Evolutionary conservation across 2,797 vertebrate species (phyloP), one percentile per base, ranked within the genome.

Genomic region (Miichthys miiuy): DNA sequence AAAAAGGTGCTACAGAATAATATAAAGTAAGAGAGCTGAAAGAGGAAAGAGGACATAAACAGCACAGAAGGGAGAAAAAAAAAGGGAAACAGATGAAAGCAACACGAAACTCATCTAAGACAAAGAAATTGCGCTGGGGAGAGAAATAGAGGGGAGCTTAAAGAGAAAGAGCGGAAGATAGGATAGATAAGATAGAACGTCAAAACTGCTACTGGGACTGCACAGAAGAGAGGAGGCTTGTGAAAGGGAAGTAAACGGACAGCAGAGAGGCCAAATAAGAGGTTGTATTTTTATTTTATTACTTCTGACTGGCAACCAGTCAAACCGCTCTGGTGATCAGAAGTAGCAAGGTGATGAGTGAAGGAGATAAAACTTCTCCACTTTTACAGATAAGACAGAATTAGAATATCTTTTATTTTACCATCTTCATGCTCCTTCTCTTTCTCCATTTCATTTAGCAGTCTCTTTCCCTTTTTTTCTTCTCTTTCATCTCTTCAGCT

Each of bases 41-140:
- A 81, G 67, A 27, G 25, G 44, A 27, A 47, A 23, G 54, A 58
- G 48, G 44, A 50, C 69, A 82, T 78, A 80, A 87, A 88, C 65
- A 84, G 52, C 51, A 63, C 16, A 66, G 65, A 71, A 57, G 70
- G 41, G 60, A 11, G 1, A 23, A 56, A 23, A 56, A 72, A 64
- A 77, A 86, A 55, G 21, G 27, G 77, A 86, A 79, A 46, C 23
- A 63, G 84, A 91, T 85, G 48, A 85, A 87, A 83, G 80, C 27
- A 65, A 63, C 56, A 61, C 20, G 71, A 63, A 86, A 69, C 25
- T 55, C 2, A 62, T 75, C 44, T n/a, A 60, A 79, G 65, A 83
- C 74, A 72, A 73, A 74, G 67, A 81, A 68, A 68, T 70, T 71
- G 55, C 41, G 41, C 34, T 1, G 51, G 64, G 77, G 78, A 79